phyloP scores from a whole-genome alignment of 1,140 invertebrate species.

The Drosophila sucinea region DNA sequence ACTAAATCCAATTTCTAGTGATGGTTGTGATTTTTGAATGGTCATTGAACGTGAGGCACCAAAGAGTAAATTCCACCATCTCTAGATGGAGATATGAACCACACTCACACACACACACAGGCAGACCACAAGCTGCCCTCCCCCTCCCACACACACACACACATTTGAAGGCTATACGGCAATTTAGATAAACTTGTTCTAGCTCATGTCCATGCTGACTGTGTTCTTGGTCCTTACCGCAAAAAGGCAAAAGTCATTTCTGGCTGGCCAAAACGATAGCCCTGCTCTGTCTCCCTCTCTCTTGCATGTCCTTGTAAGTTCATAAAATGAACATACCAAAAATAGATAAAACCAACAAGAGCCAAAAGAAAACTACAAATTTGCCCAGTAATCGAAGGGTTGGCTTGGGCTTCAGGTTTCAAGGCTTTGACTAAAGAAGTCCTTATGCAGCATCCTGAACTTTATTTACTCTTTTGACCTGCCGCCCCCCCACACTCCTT shows the following conservation, averaged over 20 bases:
- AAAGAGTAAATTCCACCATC: not conserved
- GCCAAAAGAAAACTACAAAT: slow-evolving; percentile 49
- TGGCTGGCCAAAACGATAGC: slow-evolving; percentile 23
- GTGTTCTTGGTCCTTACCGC: slow-evolving; percentile 52
- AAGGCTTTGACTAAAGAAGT: slow-evolving; percentile 14
- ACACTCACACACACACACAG: not conserved
- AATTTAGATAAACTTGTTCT: slow-evolving; percentile 80
- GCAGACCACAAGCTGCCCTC: slow-evolving; percentile 7
- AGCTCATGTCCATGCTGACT: slow-evolving; percentile 42
- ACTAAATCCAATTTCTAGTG: slow-evolving; percentile 62
- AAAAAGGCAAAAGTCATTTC: slow-evolving; percentile 78
- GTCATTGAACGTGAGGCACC: not conserved
- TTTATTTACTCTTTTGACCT: slow-evolving; percentile 62
- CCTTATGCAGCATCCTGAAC: slow-evolving; percentile 33
- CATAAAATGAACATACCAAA: slow-evolving; percentile 66
- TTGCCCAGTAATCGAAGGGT: slow-evolving; percentile 51
- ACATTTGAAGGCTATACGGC: slow-evolving; percentile 61
- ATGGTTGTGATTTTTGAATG: slow-evolving; percentile 11
- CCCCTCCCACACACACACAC: slow-evolving; percentile 57
- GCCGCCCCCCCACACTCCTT: not conserved
- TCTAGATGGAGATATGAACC: not conserved
- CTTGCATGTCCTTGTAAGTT: slow-evolving; percentile 64
- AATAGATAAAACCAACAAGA: slow-evolving; percentile 31
- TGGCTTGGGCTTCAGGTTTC: not conserved
- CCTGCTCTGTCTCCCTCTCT: not conserved